Evolutionary conservation across 2,888 invertebrate species (phyloP).

Genomic region (Philaethria dido): DNA sequence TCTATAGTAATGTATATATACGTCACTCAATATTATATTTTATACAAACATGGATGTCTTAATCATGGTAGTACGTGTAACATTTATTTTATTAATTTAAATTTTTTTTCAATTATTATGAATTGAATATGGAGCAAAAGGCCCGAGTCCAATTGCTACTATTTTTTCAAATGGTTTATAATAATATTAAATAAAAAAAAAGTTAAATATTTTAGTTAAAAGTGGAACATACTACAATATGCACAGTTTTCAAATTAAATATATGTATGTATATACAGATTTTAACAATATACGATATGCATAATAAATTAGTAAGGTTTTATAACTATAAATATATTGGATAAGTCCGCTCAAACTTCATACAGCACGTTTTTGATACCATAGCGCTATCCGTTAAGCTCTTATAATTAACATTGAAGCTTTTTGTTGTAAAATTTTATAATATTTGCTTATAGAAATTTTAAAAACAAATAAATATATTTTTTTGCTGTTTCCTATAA

Average conservation of each 20-base stretch:
- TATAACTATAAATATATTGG: neutral
- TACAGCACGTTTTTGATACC: conserved; percentile 8
- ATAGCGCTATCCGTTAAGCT: conserved; percentile 1
- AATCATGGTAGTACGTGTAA: no score
- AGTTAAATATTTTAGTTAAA: neutral
- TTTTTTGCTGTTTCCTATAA: no score
- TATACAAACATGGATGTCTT: no score
- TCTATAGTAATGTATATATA: no score
- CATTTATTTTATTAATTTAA: no score
- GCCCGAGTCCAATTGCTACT: neutral
- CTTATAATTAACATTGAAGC: neutral
- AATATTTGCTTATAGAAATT: neutral
- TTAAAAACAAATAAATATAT: neutral
- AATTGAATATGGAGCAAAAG: neutral
- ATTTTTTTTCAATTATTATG: no score
- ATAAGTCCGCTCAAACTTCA: conserved; percentile 1
- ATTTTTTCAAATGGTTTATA: neutral
- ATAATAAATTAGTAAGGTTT: neutral
- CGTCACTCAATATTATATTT: no score
- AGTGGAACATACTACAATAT: neutral
- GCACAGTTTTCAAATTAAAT: neutral
- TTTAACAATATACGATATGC: neutral
- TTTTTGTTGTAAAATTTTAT: neutral
- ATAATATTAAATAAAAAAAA: neutral
- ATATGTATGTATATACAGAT: no score